These are phyloP conservation scores for Luperina nickerlii DNA, from an alignment of 2,888 invertebrate species.

Conservation along the genomic window DNA sequence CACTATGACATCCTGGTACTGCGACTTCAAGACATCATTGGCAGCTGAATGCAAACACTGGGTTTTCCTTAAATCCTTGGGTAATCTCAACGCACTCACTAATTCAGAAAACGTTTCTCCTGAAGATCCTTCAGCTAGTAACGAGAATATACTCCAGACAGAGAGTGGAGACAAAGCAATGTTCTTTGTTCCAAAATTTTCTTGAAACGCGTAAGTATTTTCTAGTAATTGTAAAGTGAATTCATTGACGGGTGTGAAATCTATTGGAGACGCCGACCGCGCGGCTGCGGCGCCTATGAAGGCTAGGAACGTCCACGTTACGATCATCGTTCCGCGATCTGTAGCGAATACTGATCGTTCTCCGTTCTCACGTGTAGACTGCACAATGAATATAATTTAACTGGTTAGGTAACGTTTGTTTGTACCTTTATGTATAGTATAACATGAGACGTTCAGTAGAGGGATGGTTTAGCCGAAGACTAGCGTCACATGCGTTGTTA, in stretches of 20 bases:
- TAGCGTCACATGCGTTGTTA: conserved; percentile 18
- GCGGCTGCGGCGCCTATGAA: conserved; percentile 74
- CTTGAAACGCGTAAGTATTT: conserved; percentile 82
- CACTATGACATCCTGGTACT: conserved; percentile 78
- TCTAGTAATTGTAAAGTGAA: conserved; percentile 83
- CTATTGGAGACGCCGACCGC: conserved; percentile 74
- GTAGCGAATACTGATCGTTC: conserved; percentile 74
- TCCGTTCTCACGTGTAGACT: conserved; percentile 81
- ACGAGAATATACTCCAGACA: conserved; percentile 84
- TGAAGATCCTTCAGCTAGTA: conserved; percentile 85
- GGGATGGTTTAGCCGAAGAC: conserved; percentile 42
- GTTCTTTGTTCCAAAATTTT: conserved; percentile 82
- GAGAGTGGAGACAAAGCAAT: conserved; percentile 84
- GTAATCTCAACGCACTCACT: conserved; percentile 78
- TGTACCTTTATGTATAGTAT: conserved; percentile 61
- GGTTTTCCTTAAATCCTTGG: conserved; percentile 80
- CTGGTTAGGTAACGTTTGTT: conserved; percentile 78
- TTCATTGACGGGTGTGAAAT: conserved; percentile 80
- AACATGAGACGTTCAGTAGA: conserved; percentile 49
- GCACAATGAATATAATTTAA: conserved; percentile 80
- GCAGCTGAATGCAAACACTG: conserved; percentile 81
- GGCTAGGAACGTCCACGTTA: conserved; percentile 78
- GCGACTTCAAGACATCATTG: conserved; percentile 74
- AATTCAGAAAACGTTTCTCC: conserved; percentile 84
- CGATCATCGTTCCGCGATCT: conserved; percentile 72